Evolutionary conservation across 2,888 invertebrate genomes (phyloP), one percentile per base, ranked within the genome.

Genomic region (Drosophila tanythrix): DNA sequence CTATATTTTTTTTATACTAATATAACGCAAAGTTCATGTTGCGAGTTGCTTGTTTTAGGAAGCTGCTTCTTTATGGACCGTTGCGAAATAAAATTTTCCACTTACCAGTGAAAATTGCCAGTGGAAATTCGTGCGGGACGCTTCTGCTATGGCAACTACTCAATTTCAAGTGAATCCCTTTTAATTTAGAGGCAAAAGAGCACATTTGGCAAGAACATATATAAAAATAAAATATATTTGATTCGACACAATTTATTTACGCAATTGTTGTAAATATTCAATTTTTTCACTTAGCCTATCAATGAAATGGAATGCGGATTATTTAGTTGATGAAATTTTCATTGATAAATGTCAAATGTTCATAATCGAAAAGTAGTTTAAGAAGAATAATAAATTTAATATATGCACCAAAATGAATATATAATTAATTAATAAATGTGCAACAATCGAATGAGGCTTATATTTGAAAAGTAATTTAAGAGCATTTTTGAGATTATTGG

Each of bases 51-150:
- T 33, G 50, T 35, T 58, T 66, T 46, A 25, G 70, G 46, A 35
- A 46, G 29, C 48, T 50, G 40, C 40, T 67, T 58, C 33, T 81
- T 86, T 84, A 79, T 79, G 60, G 83, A 55, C 76, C 71, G 74
- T 72, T 76, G 70, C 50, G 46, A 58, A 64, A 69, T 56, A 69
- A 58, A 25, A 86, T 79, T 70, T 79, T 33, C 68, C 67, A 83
- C 71, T 79, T 77, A 72, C 64, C 70, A 81, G 51, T 65, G 70
- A 58, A 81, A 82, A 81, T 74, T 81, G 87, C 56, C 59, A 55
- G 51, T 74, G 70, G 75, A 73, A 35, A 46, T 67, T 67, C 50
- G 57, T 29, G 57, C 25, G 51, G 51, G 18, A 25, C 21, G 21
- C 36, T 56, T 40, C 6, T 27, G 48, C 48, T 33, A 55, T 46